Percentiles rank a stretch among this genome's conserved stretches.
phyloP scores from a whole-genome alignment of 2,113 vertebrate species.

The Phrynosoma platyrhinos region DNA sequence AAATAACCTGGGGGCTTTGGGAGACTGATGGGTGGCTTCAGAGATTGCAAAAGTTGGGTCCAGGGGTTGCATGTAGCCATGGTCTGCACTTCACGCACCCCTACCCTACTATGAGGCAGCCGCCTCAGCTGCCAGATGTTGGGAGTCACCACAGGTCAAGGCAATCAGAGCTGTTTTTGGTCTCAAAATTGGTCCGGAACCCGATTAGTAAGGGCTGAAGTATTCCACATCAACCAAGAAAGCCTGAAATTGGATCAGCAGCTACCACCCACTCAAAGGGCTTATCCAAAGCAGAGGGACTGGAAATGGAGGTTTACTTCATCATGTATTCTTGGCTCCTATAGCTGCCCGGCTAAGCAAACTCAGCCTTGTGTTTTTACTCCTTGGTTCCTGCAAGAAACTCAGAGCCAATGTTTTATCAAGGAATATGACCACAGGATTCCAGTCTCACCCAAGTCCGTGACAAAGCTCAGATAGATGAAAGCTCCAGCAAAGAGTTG shows the following conservation, averaged over 20 bases:
- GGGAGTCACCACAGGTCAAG: no score
- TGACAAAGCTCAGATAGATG: conserved; percentile 49
- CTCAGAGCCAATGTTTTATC: conserved; percentile 57
- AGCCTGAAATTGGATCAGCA: background rate
- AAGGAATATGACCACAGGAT: conserved; percentile 48
- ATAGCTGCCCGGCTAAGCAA: background rate
- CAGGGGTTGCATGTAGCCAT: no score
- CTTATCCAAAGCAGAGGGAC: background rate
- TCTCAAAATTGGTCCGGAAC: background rate
- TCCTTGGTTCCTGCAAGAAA: conserved; percentile 60
- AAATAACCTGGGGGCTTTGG: no score
- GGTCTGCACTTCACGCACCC: no score
- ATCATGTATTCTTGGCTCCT: conserved; percentile 52
- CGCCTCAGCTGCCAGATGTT: no score
- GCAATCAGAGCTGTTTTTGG: background rate
- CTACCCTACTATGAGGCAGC: no score
- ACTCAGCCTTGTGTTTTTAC: background rate
- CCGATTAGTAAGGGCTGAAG: background rate
- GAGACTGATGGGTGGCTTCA: no score
- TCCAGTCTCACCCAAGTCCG: conserved; percentile 53
- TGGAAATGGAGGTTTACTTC: background rate
- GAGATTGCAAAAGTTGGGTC: no score
- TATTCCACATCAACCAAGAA: background rate
- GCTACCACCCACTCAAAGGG: background rate
- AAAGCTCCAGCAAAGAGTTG: background rate